These are phyloP conservation scores for Pollimyrus isidori DNA, from an alignment of 2,113 vertebrate genomes.

Conservation along the genomic window DNA sequence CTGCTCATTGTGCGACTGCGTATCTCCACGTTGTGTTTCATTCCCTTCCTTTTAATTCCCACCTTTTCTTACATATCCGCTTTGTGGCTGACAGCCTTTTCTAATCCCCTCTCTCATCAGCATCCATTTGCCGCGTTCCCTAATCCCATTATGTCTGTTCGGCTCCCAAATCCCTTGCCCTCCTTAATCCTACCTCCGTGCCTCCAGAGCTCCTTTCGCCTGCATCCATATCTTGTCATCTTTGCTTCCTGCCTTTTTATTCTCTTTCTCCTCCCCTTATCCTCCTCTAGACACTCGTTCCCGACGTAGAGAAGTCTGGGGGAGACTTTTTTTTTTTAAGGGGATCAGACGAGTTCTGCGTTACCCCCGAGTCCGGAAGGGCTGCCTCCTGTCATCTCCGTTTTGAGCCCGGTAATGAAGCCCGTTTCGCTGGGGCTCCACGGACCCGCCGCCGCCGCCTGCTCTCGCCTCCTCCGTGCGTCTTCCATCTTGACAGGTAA, in stretches of 20 bases:
- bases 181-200: background rate
- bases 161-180: background rate
- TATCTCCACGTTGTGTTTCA: background rate
- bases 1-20: background rate
- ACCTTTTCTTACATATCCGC: background rate
- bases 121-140: background rate
- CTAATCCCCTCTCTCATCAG: background rate
- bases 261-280: background rate
- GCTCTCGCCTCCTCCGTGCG: background rate
- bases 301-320: slow-evolving; percentile 31
- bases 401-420: slow-evolving; percentile 5
- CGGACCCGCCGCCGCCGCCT: background rate
- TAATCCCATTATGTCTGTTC: background rate
- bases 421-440: background rate
- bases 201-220: background rate
- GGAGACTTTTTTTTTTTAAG: slow-evolving; percentile 26
- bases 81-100: background rate
- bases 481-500: background rate
- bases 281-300: slow-evolving; percentile 17
- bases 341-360: slow-evolving; percentile 37
- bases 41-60: background rate
- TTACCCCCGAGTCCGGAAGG: slow-evolving; percentile 24
- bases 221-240: background rate
- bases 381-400: slow-evolving; percentile 10
- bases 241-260: background rate